phyloP scores from a whole-genome alignment of 1,140 invertebrate genomes.

The Nilaparvata lugens region DNA sequence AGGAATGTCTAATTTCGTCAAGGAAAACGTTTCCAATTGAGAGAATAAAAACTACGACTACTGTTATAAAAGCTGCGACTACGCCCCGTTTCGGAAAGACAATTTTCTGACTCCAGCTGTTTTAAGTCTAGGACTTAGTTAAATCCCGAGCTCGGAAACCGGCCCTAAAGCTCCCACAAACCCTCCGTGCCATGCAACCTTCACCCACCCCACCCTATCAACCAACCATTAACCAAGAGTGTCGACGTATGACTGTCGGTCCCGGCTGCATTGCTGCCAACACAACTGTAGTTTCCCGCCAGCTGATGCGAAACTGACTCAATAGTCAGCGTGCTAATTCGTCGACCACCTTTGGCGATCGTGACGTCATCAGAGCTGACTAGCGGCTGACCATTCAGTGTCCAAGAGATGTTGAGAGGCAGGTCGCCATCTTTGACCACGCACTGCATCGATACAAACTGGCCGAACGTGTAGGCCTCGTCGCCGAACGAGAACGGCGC shows the following conservation, averaged over 20 bases:
- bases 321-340: constrained; percentile 64
- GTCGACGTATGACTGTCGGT: constrained; percentile 47
- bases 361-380: constrained; percentile 24
- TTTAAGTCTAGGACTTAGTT: too few relatives aligned
- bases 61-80: too few relatives aligned
- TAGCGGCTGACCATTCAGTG: constrained; percentile 46
- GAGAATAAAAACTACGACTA: too few relatives aligned
- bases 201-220: not conserved
- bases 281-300: constrained; percentile 73
- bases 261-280: constrained; percentile 62
- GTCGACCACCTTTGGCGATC: constrained; percentile 41
- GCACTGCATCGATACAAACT: constrained; percentile 48
- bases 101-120: too few relatives aligned
- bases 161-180: too few relatives aligned
- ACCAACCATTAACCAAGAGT: constrained; percentile 57
- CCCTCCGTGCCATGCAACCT: too few relatives aligned
- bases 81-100: too few relatives aligned
- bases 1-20: too few relatives aligned
- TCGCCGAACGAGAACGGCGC: constrained; percentile 48
- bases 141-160: too few relatives aligned
- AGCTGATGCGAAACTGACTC: constrained; percentile 58
- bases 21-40: too few relatives aligned
- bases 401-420: constrained; percentile 56
- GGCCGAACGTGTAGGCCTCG: constrained; percentile 37
- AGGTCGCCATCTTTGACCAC: constrained; percentile 59